Conservation (phyloP, 2,113 vertebrate species). For the Pachypanchax playfairii region DNA sequence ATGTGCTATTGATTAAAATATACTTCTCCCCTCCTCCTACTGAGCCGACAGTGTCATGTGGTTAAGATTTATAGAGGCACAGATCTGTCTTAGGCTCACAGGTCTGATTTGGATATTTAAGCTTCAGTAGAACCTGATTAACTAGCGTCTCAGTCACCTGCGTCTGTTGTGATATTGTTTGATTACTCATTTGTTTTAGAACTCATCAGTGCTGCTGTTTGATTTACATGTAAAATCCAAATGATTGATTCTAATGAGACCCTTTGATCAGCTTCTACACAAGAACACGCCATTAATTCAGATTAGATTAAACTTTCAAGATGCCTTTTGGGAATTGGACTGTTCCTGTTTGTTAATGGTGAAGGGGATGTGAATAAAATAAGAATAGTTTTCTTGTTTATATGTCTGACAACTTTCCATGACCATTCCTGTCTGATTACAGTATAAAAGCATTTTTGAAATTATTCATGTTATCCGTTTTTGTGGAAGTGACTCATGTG, state of each 20-base stretch:
- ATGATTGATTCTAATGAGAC: conserved; percentile 62
- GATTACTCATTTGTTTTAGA: conserved; percentile 21
- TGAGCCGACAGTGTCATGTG: conserved; percentile 39
- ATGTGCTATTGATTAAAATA: conserved; percentile 67
- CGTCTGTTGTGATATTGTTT: conserved; percentile 16
- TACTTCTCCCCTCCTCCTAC: conserved; percentile 30
- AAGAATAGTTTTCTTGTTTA: too few relatives aligned
- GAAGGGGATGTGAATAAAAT: conserved; percentile 17
- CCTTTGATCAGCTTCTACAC: conserved; percentile 54
- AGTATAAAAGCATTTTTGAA: too few relatives aligned
- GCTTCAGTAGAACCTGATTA: conserved; percentile 4
- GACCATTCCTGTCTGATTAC: too few relatives aligned
- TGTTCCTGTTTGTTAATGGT: conserved; percentile 40
- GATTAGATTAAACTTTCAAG: conserved; percentile 61
- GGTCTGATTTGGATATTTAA: background rate
- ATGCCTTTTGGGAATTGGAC: conserved; percentile 54
- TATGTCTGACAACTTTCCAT: too few relatives aligned
- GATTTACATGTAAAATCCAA: conserved; percentile 52
- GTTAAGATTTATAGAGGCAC: background rate
- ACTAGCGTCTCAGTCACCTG: background rate
- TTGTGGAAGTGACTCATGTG: too few relatives aligned
- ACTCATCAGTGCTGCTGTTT: conserved; percentile 28
- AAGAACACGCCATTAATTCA: conserved; percentile 53
- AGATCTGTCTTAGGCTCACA: background rate
- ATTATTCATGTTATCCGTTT: too few relatives aligned